These are phyloP conservation scores for Leptinotarsa haldemani DNA, from an alignment of 2,888 invertebrate genomes.

Conservation along the genomic window DNA sequence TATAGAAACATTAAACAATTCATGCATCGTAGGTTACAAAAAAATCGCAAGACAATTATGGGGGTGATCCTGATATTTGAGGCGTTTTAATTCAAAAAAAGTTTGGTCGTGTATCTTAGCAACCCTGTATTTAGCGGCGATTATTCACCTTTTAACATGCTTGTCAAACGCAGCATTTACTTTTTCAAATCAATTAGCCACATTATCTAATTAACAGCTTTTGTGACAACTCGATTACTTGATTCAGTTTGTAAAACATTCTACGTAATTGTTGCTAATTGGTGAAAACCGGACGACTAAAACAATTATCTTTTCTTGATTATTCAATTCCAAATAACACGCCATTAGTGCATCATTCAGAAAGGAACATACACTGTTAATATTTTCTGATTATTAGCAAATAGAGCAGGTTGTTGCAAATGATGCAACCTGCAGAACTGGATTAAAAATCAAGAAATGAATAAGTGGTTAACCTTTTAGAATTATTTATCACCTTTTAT, in stretches of 20 bases:
- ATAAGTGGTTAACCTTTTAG: background rate
- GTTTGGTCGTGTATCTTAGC: too few relatives aligned
- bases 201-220: slow-evolving; percentile 5
- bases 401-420: background rate
- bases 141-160: background rate
- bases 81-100: too few relatives aligned
- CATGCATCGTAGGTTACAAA: too few relatives aligned
- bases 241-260: slow-evolving; percentile 20
- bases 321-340: background rate
- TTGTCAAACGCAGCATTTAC: background rate
- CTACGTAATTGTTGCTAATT: slow-evolving; percentile 17
- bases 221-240: slow-evolving; percentile 16
- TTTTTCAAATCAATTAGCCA: slow-evolving; percentile 8
- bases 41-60: too few relatives aligned
- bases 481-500: background rate
- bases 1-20: too few relatives aligned
- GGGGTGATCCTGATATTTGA: too few relatives aligned
- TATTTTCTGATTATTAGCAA: background rate
- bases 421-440: background rate
- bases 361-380: background rate
- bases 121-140: too few relatives aligned
- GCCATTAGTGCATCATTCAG: background rate
- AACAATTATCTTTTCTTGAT: slow-evolving; percentile 21
- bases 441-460: background rate
- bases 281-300: background rate